phyloP scores from a whole-genome alignment of 2,113 vertebrate genomes.

The Paramisgurnus dabryanus region DNA sequence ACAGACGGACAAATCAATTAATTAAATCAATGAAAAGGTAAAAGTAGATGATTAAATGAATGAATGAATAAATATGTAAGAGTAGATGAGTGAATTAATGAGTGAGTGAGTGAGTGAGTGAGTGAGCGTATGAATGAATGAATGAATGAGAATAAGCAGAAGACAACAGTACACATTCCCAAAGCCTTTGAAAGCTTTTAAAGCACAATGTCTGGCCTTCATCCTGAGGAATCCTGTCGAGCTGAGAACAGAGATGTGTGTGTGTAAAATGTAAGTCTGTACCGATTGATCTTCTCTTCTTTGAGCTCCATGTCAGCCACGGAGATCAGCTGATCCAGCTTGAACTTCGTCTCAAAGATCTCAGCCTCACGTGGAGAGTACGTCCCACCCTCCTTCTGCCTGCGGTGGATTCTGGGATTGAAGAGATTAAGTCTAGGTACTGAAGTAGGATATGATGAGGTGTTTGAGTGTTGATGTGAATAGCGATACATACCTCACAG shows the following conservation, averaged over 20 bases:
- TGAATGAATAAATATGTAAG: no score
- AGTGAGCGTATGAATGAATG: no score
- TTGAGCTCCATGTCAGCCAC: conserved; percentile 95
- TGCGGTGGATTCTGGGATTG: conserved; percentile 85
- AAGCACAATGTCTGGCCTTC: background rate
- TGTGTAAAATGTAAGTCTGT: conserved; percentile 56
- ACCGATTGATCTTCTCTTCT: conserved; percentile 96
- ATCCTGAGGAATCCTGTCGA: background rate
- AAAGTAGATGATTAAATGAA: no score
- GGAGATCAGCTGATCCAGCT: conserved; percentile 95
- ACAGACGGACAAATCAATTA: no score
- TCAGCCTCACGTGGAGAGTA: conserved; percentile 96
- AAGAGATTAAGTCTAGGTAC: conserved; percentile 38
- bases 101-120: no score
- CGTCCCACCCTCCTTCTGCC: conserved; percentile 93
- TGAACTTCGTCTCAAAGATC: conserved; percentile 95
- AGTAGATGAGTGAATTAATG: no score
- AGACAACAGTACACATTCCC: no score
- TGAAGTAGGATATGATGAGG: background rate
- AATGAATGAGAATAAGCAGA: no score
- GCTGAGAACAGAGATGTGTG: no score
- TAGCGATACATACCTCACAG: conserved; percentile 83
- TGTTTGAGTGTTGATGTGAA: background rate
- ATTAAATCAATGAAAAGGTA: no score
- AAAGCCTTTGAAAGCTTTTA: no score